Evolutionary conservation across 2,888 invertebrate genomes (phyloP), one percentile per base, ranked within the genome.

Genomic region (Noctua fimbriata): DNA sequence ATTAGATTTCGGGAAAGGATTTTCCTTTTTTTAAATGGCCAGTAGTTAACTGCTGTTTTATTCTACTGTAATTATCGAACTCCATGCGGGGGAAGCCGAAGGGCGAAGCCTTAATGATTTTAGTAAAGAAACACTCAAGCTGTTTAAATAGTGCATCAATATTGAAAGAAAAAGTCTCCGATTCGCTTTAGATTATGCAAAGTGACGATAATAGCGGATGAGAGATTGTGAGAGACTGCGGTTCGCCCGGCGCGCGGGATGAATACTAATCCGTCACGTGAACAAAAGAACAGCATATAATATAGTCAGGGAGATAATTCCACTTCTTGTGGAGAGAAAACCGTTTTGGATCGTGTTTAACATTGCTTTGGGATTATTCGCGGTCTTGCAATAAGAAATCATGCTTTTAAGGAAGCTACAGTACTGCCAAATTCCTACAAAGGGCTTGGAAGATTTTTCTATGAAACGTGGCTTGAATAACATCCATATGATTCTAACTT

Each of bases 201-300:
- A 88, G 58, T 18, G 44, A 32, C 52, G 65, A 76, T 81, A 81
- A 81, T 74, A 77, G 36, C 67, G 66, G 78, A 69, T 47, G 47
- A 79, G 60, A 69, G 70, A 71, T 77, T 55, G 63, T 47, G 58
- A 28, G 63, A 69, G 80, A 65, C 71, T 66, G 65, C 21, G 67
- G 78, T 71, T 79, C 72, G 76, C 28, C 41, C 28, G 14, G 7
- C 36, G 32, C 78, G 65, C 12, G 28, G 47, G n/a, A 66, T 86
- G 89, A 82, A 88, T 88, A 83, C 69, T 89, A 86, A 88, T 79
- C 49, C n/a, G 60, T 49, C 9, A 41, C 28, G 24, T 4, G 82
- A 72, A 86, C 69, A 81, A 86, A 81, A 52, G 69, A 72, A 28
- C n/a, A n/a, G 21, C 32, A 28, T 28, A 69, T 80, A 65, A 47